Evolutionary conservation across 2,113 vertebrate species (phyloP).

Genomic region (Planiliza haematocheilus): DNA sequence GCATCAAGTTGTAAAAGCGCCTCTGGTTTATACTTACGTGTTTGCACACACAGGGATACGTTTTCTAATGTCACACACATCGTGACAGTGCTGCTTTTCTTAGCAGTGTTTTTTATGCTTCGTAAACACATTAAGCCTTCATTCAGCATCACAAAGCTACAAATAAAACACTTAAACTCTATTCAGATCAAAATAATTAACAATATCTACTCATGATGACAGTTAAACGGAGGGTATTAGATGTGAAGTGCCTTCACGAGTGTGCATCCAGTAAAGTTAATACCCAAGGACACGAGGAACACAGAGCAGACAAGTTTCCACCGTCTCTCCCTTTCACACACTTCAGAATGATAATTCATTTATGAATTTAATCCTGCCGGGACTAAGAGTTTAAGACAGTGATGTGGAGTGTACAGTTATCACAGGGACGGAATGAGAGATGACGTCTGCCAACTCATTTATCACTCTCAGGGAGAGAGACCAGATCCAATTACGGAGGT

Average conservation of each 20-base stretch:
- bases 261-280: not conserved
- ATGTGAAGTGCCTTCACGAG: not conserved
- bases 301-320: constrained; percentile 32
- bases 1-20: not conserved
- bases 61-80: no score
- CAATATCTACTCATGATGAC: no score
- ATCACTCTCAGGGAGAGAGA: constrained; percentile 68
- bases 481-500: constrained; percentile 79
- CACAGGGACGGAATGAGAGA: constrained; percentile 62
- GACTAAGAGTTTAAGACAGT: constrained; percentile 59
- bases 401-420: constrained; percentile 63
- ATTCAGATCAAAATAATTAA: no score
- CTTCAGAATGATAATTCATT: constrained; percentile 65
- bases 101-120: no score
- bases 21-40: not conserved
- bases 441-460: constrained; percentile 77
- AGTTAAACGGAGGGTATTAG: not conserved
- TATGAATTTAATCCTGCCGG: constrained; percentile 64
- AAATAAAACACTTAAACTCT: no score
- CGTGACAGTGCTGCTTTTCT: no score
- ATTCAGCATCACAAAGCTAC: no score
- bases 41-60: not conserved
- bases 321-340: constrained; percentile 29
- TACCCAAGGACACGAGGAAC: constrained; percentile 44
- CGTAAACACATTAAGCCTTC: no score